Base-by-base conservation (phyloP, 2,888 invertebrate genomes). In the Ophion costatus region DNA sequence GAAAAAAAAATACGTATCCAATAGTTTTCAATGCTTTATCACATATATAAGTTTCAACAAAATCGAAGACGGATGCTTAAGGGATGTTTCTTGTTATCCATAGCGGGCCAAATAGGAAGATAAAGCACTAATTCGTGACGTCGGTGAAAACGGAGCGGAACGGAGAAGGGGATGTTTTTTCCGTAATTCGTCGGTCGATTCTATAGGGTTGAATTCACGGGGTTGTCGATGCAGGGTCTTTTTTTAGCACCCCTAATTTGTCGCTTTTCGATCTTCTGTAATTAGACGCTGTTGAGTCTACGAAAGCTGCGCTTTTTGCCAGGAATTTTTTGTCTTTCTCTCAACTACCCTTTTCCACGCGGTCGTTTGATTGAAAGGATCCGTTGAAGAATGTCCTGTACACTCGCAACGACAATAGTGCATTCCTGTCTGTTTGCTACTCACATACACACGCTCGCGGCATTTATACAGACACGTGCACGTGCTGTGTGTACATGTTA, bases 161-260 rank as follows among this genome's bases (percentile, higher is more conserved):
- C 9, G 38, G 38, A 45, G 14, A 45, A 45, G 3, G 3, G 29
- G 42, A 20, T 85, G 90, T 91, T 91, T 91, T 91, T 91, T 29
- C 83, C 83, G 75, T 85, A 77, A 87, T 45, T 45, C 45, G 84
- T 86, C 75, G 86, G 79, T 88, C 87, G 89, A 91, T 91, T 92
- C 92, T 90, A 91, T 91, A 91, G 89, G 91, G 91, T 91, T 90
- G 91, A 90, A 91, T 90, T 87, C 88, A 86, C 69, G 86, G 86
- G 83, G 85, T 51, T 29, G 24, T 42, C 7, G 64, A 45, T 14
- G 57, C n/a, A 57, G 22, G 38, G 56, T 87, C 90, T 91, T 91
- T 92, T 91, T 90, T 87, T 51, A 20, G 74, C 59, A 57, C 42
- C 42, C 45, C 85, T 87, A 81, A 88, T 88, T 88, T 85, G 87